Base-by-base conservation (phyloP, 1,140 invertebrate genomes). In the Tenebrio molitor region DNA sequence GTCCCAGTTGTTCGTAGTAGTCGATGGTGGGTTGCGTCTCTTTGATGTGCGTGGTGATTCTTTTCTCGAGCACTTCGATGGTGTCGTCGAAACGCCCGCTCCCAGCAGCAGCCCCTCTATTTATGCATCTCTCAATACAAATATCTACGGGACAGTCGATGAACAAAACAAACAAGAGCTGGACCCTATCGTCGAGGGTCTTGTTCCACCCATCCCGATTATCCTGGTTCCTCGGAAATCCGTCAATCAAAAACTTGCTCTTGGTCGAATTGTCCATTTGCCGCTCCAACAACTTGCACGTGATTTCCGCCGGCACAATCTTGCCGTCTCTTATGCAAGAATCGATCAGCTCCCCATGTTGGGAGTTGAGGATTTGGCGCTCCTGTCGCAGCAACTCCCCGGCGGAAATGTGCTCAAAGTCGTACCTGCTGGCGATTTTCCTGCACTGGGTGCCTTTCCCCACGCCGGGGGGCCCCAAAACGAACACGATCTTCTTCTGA, bases 231-330 rank as follows among this genome's bases (percentile, higher is more conserved):
- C 97, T 87, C 21, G 97, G 97, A 83, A 99, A 99, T 5, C 97
- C 97, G 84, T 99, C 97, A 76, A 99, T 93, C 0, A 99, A 86
- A 82, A 99, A 99, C 25, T 91, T 91, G n/a, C 88, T 85, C 10
- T 89, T 86, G 1, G 85, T 86, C 10, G 89, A 85, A 44, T 86
- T 81, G 67, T 87, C 83, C 93, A 97, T 97, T 0, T 93, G 93
- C 68, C 91, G 90, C 78, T 95, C 91, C 12, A 99, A 83, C 3
- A 99, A 87, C 41, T 90, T 91, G 83, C 97, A 99, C 16, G 97
- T 99, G 69, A 99, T 97, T 84, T 95, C 95, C 0, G 99, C 97
- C 12, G 97, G 97, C 0, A 99, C 97, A 76, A 99, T 99, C 36
- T 90, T 91, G 10, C 97, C 97, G 82, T 97, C 92, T 29, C 86